A percentile compares a stretch with the other conserved stretches of the same genome.
Evolutionary conservation across 2,888 invertebrate genomes (phyloP).

Genomic region (Stenoptilia bipunctidactyla): DNA sequence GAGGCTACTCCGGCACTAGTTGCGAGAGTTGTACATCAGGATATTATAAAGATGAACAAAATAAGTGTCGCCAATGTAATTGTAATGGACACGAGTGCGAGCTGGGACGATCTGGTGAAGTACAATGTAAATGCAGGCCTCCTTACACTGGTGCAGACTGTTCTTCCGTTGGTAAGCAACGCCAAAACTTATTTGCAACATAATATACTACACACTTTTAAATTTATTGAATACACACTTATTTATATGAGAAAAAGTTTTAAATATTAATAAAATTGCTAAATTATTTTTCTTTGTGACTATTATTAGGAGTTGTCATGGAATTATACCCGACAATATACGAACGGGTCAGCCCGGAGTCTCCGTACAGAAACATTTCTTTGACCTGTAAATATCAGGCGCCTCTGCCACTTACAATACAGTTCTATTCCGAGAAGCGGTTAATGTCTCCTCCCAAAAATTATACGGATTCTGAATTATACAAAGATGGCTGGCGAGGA

Average conservation of each 20-base stretch:
- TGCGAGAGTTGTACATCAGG: constrained; percentile 83
- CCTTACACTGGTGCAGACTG: constrained; percentile 80
- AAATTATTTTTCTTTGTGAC: constrained; percentile 10
- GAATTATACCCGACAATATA: constrained; percentile 51
- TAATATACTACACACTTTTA: not conserved
- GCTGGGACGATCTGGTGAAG: constrained; percentile 63
- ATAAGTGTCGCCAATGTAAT: constrained; percentile 78
- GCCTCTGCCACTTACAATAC: constrained; percentile 46
- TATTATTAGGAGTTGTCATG: constrained; percentile 48
- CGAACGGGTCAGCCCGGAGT: constrained; percentile 22
- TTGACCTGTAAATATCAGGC: constrained; percentile 54
- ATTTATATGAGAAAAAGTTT: too few species aligned
- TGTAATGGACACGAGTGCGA: constrained; percentile 83
- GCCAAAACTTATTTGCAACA: not conserved
- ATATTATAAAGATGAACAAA: constrained; percentile 77
- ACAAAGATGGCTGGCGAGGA: constrained; percentile 44
- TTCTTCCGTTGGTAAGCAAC: constrained; percentile 37
- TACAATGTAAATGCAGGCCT: constrained; percentile 78
- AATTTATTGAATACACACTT: not conserved
- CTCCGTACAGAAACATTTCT: constrained; percentile 28
- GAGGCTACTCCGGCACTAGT: constrained; percentile 85
- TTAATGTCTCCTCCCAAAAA: constrained; percentile 30
- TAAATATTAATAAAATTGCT: not conserved
- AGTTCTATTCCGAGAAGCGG: constrained; percentile 38
- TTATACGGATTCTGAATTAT: constrained; percentile 32